Evolutionary conservation across 2,113 vertebrate species (phyloP).

Genomic region (Labeo rohita): DNA sequence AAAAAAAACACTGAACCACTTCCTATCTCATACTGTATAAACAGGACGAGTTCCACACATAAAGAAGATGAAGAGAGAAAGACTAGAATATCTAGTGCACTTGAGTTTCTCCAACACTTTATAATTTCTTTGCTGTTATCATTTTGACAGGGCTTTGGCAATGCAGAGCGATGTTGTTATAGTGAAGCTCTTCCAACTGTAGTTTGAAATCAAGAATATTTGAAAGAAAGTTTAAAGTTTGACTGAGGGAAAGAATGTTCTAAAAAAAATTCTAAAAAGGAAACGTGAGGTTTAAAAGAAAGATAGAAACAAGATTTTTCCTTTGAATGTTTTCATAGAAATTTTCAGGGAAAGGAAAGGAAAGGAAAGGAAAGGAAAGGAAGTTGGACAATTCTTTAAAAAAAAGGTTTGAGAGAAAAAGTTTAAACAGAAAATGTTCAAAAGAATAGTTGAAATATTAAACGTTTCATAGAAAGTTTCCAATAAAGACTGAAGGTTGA

Average conservation of each 20-base stretch:
- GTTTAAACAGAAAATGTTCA: no score
- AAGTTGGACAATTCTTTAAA: no score
- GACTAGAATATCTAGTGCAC: background rate
- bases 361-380: no score
- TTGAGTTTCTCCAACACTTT: constrained; percentile 7
- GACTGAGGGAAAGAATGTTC: background rate
- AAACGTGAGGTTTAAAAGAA: background rate
- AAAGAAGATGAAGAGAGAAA: constrained; percentile 10
- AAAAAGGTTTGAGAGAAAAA: no score
- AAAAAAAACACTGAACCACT: constrained; percentile 28
- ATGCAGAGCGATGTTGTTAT: background rate
- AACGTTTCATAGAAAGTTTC: no score
- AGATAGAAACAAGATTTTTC: background rate
- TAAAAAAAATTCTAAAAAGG: background rate
- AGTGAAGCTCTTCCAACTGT: background rate
- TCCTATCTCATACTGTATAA: constrained; percentile 53
- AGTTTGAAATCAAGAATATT: background rate
- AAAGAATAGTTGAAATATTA: no score
- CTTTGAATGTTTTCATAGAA: background rate
- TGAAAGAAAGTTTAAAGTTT: background rate
- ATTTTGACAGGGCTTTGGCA: background rate
- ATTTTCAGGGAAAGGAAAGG: background rate
- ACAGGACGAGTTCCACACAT: constrained; percentile 50
- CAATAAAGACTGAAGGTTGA: no score
- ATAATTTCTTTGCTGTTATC: constrained; percentile 17